Evolutionary conservation across 2,113 vertebrate species (phyloP).

Genomic region (Heterocephalus glaber): DNA sequence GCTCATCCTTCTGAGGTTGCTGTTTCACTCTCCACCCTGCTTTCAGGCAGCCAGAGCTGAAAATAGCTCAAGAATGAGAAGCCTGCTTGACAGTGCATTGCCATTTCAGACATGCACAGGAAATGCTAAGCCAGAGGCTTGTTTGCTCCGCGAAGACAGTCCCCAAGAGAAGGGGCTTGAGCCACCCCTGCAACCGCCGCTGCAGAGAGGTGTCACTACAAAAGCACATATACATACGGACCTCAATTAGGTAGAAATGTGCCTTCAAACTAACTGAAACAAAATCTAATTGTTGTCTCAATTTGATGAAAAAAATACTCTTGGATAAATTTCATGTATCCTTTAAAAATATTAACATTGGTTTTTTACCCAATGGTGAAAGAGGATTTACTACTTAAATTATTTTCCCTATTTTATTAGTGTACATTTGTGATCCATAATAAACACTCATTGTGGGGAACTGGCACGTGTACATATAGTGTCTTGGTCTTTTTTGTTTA

Average conservation of each 20-base stretch:
- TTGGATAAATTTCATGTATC: neutral
- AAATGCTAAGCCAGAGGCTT: neutral
- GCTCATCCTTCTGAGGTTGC: slow-evolving; percentile 37
- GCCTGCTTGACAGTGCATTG: neutral
- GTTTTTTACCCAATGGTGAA: neutral
- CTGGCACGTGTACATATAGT: neutral
- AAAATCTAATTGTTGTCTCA: neutral
- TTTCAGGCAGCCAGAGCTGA: slow-evolving; percentile 71
- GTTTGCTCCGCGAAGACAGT: neutral
- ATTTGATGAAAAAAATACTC: slow-evolving; percentile 29
- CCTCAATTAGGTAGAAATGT: neutral
- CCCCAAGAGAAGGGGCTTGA: neutral
- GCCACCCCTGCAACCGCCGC: neutral
- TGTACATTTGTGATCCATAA: neutral
- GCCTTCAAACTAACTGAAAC: neutral
- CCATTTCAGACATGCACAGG: slow-evolving; percentile 47
- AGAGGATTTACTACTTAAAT: neutral
- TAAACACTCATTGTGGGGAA: neutral
- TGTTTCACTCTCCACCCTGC: slow-evolving; percentile 6
- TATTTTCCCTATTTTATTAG: neutral
- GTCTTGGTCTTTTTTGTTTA: neutral
- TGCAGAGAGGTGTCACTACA: neutral
- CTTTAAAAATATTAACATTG: neutral
- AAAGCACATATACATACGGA: neutral
- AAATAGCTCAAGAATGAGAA: slow-evolving; percentile 71